Evolutionary conservation across 2,888 invertebrate genomes (phyloP), one percentile per base, ranked within the genome.

Genomic region (Nephrotoma guestfalica): DNA sequence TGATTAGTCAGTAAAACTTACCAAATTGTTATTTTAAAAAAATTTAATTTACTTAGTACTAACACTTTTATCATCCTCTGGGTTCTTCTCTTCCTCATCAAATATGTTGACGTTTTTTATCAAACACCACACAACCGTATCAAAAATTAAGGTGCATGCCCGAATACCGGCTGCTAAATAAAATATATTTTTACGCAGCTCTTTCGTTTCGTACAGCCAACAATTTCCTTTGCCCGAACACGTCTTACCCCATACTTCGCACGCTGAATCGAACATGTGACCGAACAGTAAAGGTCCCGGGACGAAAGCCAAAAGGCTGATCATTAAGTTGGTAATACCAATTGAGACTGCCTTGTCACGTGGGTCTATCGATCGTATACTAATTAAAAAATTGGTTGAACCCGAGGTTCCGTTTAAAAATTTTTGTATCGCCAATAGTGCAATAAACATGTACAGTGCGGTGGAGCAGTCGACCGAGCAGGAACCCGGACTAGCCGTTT

Each of bases 251-350:
- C 94, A 94, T 47, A 94, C 93, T 47, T 94, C 90, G 88, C 94
- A 94, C 3, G 94, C 93, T 88, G 92, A 92, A 90, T 94, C 94
- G 88, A 95, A 92, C 87, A 95, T 93, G 86, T 93, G 93, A 83
- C 95, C 95, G 89, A 94, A 94, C n/a, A 95, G 90, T 87, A 95
- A 94, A 0, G 95, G 95, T 15, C 94, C 94, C 0, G 95, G 95
- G 87, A 95, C 93, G 89, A 94, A 94, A 3, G 94, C 93, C 88
- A 94, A 93, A 13, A 94, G 90, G 88, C 94, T 94, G 91, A 94
- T 92, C 87, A 94, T 91, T 88, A 93, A 93, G 86, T 94, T 90
- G 51, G 93, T 93, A 87, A 94, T 92, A 13, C 94, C 94, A 92
- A 94, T 93, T 0, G 94, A 93, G 2, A 94, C 93, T 0, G 94